Conservation (phyloP, 1,140 invertebrate species). For the Melipona quadrifasciata region DNA sequence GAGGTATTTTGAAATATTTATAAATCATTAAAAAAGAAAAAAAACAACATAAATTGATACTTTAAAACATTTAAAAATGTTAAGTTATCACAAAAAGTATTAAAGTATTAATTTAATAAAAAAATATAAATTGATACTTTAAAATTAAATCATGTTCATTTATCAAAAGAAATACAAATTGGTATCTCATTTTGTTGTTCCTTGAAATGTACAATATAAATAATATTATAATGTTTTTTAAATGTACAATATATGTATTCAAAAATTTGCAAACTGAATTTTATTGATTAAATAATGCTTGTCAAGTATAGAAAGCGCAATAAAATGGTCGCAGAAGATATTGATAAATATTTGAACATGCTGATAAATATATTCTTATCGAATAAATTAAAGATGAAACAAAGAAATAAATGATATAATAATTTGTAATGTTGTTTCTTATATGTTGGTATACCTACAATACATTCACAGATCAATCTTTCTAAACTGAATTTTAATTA, state of each 20-base stretch:
- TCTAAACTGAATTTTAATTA: neutral
- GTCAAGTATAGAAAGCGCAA: neutral
- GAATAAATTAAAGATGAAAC: neutral
- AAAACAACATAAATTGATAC: too few relatives aligned
- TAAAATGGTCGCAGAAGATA: neutral
- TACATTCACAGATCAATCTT: neutral
- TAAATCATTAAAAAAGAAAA: too few relatives aligned
- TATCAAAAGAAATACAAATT: neutral
- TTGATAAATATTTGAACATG: neutral
- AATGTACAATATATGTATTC: too few relatives aligned
- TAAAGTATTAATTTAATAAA: too few relatives aligned
- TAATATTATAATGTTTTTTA: too few relatives aligned
- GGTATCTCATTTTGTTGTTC: too few relatives aligned
- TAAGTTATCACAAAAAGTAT: too few relatives aligned
- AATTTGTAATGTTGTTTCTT: neutral
- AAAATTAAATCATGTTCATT: neutral
- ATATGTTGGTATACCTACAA: neutral
- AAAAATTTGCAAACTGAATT: too few relatives aligned
- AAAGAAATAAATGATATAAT: neutral
- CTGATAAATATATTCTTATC: neutral
- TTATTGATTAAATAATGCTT: neutral
- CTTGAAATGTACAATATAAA: too few relatives aligned
- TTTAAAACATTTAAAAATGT: too few relatives aligned
- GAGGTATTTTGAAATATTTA: too few relatives aligned
- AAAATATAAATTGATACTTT: neutral